Evolutionary conservation across 2,113 vertebrate genomes (phyloP).

Genomic region (Galeopterus variegatus): DNA sequence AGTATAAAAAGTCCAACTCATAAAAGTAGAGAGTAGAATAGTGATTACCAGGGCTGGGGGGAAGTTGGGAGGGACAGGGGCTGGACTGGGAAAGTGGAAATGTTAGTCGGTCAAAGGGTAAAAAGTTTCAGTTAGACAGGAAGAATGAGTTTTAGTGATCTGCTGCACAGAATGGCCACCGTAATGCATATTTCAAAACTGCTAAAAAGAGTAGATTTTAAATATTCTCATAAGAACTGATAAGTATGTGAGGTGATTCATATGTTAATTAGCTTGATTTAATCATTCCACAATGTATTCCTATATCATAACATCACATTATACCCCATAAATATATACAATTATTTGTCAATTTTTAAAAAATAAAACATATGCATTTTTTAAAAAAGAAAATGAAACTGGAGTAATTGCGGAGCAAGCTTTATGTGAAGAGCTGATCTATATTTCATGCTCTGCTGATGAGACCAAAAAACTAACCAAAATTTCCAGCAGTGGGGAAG

Average conservation of each 20-base stretch:
- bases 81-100: not conserved
- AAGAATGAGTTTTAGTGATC: not conserved
- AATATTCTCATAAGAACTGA: not conserved
- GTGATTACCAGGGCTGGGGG: not conserved
- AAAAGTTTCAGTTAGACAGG: not conserved
- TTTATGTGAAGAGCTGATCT: not conserved
- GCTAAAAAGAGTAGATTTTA: not conserved
- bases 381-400: not conserved
- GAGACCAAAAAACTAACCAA: not conserved
- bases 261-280: not conserved
- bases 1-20: not conserved
- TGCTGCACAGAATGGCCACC: not conserved
- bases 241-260: not conserved
- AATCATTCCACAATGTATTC: not conserved
- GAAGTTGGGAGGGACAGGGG: not conserved
- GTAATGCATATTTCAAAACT: not conserved
- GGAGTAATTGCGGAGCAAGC: not conserved
- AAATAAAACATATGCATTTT: not conserved
- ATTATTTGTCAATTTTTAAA: not conserved
- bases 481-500: not conserved
- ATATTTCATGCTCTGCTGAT: constrained; percentile 14
- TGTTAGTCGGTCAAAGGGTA: not conserved
- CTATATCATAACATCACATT: not conserved
- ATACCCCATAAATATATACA: not conserved
- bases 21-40: not conserved